Evolutionary conservation across 2,888 invertebrate species (phyloP).

Genomic region (Drosophila gaucha): DNA sequence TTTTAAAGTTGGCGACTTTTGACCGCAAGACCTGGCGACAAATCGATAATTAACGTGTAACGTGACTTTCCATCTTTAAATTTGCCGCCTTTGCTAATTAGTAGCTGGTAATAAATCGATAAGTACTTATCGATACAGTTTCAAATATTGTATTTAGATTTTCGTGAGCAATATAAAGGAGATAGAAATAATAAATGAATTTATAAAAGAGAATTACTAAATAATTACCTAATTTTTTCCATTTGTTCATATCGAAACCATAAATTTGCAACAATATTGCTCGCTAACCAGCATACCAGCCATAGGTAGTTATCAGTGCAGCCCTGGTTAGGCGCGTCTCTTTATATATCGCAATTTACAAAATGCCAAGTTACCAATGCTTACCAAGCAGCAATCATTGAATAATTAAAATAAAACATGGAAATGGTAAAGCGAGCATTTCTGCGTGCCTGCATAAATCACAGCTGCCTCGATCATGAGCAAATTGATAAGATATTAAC

Average conservation of each 20-base stretch:
- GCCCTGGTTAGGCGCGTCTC: slow-evolving; percentile 29
- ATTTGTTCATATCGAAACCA: no score
- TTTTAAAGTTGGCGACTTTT: neutral
- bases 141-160: no score
- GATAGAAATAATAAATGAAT: no score
- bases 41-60: no score
- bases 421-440: slow-evolving; percentile 54
- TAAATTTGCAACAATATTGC: neutral
- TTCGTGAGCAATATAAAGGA: no score
- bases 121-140: no score
- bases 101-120: no score
- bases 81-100: no score
- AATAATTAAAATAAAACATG: slow-evolving; percentile 29
- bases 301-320: neutral
- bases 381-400: neutral
- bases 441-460: slow-evolving; percentile 63
- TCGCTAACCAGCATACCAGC: neutral
- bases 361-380: neutral
- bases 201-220: no score
- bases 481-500: slow-evolving; percentile 50
- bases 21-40: no score
- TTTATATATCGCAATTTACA: neutral
- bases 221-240: no score
- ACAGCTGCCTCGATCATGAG: slow-evolving; percentile 50
- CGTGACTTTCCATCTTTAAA: no score